Percentiles rank a stretch among this genome's conserved stretches.
These are phyloP conservation scores for Epizoanthus rinbou DNA, from an alignment of 92 coral and sea anemone species.

Conservation along the genomic window DNA sequence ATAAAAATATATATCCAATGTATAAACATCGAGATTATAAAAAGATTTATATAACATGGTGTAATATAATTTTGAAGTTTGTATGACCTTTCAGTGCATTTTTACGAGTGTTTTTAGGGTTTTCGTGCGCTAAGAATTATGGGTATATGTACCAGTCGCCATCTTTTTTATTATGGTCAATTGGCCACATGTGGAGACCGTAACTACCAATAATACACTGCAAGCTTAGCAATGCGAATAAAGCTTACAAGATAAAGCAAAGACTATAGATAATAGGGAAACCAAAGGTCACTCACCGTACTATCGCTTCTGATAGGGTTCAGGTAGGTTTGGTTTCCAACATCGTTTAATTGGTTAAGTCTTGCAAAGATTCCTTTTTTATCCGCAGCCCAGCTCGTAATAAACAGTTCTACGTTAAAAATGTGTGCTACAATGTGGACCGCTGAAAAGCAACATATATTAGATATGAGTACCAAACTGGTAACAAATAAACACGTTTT, in stretches of 20 bases:
- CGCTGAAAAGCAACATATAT: slow-evolving; percentile 40
- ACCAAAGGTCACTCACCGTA: slow-evolving; percentile 59
- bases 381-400: slow-evolving; percentile 54
- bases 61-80: too few species aligned
- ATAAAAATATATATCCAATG: too few species aligned
- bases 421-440: slow-evolving; percentile 89
- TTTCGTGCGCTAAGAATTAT: too few species aligned
- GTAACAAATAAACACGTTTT: background rate
- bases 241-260: background rate
- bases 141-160: too few species aligned
- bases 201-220: too few species aligned
- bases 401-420: slow-evolving; percentile 83
- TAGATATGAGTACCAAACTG: background rate
- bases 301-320: slow-evolving; percentile 75
- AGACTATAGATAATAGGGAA: background rate
- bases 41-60: too few species aligned
- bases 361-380: slow-evolving; percentile 40
- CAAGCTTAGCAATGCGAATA: too few species aligned
- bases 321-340: slow-evolving; percentile 65
- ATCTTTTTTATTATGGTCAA: too few species aligned
- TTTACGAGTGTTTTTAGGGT: too few species aligned
- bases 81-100: too few species aligned
- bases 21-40: too few species aligned
- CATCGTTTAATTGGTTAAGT: slow-evolving; percentile 70
- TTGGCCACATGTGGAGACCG: too few species aligned